Evolutionary conservation across 2,797 vertebrate species (phyloP).

Genomic region (Mus caroli): DNA sequence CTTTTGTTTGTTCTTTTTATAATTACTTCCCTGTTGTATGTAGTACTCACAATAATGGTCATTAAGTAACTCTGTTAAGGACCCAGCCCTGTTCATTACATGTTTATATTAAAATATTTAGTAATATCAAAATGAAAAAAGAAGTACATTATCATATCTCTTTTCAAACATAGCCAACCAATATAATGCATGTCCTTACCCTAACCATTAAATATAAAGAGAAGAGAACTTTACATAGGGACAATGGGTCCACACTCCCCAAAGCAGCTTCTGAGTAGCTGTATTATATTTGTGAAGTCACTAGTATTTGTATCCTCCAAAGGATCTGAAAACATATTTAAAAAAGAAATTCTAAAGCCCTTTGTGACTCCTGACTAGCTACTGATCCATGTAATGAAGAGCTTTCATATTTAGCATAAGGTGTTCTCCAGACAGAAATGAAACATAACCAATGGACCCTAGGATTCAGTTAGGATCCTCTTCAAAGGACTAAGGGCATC

Average conservation of each 20-base stretch:
- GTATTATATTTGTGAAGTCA: not conserved
- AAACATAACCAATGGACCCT: not conserved
- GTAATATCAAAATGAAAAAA: not conserved
- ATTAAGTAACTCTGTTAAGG: not conserved
- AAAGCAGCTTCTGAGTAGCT: not conserved
- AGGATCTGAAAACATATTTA: not conserved
- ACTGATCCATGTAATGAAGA: not conserved
- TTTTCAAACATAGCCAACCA: not conserved
- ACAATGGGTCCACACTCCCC: not conserved
- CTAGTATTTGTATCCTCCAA: not conserved
- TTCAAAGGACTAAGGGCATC: not conserved
- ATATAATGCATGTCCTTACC: not conserved
- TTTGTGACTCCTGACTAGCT: not conserved
- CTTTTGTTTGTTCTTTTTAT: not conserved
- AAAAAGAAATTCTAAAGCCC: not conserved
- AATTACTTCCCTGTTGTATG: not conserved
- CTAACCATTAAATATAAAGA: not conserved
- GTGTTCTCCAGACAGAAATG: not conserved
- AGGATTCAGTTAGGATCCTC: not conserved
- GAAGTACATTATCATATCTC: not conserved
- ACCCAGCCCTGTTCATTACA: not conserved
- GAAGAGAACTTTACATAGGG: not conserved
- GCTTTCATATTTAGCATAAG: not conserved
- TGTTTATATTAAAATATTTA: not conserved
- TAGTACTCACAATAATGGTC: not conserved